Evolutionary conservation across 2,797 vertebrate genomes (phyloP).

Genomic region (Poeciliopsis infans): DNA sequence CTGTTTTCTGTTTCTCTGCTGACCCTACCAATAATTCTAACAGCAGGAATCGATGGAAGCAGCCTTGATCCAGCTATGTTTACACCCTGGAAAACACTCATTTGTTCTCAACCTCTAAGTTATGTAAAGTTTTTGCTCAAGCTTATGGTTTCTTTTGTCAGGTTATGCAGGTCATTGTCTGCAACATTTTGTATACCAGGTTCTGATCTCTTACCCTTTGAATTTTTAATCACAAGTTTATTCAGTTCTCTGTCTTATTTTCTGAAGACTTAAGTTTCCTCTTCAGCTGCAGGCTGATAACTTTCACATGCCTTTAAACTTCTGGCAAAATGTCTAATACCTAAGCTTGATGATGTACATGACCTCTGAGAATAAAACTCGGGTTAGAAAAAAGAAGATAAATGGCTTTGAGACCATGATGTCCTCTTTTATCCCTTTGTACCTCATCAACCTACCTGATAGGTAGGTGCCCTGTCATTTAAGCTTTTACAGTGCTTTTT

Average conservation of each 20-base stretch:
- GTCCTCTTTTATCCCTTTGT: constrained; percentile 64
- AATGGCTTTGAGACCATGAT: constrained; percentile 35
- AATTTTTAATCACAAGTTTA: constrained; percentile 4
- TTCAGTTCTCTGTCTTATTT: constrained; percentile 1
- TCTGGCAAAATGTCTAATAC: constrained; percentile 27
- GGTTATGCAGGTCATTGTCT: constrained; percentile 4
- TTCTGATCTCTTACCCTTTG: not conserved
- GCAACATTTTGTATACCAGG: not conserved
- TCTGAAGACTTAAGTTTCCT: constrained; percentile 8
- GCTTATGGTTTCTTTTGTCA: not conserved
- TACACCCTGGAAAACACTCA: constrained; percentile 17
- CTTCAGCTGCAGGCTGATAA: not conserved
- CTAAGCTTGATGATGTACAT: constrained; percentile 9
- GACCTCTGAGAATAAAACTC: constrained; percentile 18
- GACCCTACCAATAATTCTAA: constrained; percentile 34
- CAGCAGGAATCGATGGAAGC: constrained; percentile 26
- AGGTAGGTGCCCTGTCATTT: constrained; percentile 50
- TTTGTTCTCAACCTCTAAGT: constrained; percentile 9
- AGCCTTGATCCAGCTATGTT: constrained; percentile 13
- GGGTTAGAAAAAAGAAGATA: constrained; percentile 11
- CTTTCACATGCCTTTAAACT: not conserved
- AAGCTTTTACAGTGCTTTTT: constrained; percentile 29
- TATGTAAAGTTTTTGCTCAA: constrained; percentile 6
- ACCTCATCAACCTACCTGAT: constrained; percentile 32
- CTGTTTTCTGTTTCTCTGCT: constrained; percentile 40